Evolutionary conservation across 1,140 invertebrate species (phyloP), one percentile per base, ranked within the genome.

Genomic region (Zaprionus nigranus): DNA sequence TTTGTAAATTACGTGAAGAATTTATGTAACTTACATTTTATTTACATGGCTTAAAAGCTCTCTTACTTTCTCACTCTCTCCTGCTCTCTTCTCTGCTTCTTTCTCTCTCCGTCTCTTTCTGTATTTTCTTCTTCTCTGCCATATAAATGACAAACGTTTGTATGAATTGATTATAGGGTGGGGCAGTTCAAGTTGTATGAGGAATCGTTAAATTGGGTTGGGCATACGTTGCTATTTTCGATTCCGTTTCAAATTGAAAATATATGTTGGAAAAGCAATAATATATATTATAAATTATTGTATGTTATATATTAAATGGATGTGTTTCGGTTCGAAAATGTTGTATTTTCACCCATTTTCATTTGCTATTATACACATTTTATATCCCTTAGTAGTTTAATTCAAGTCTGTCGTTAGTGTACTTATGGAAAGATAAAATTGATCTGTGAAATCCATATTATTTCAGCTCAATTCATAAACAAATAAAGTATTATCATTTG

Each of bases 21-120:
- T 53, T 60, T 60, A 67, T 60, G 62, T 56, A 71, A 49, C 63
- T 65, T 34, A 49, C 43, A 61, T 24, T 70, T 49, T n/a, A 62
- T 69, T 38, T 34, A 53, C 49, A 13, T 13, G 49, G 6, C 36
- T 38, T 53, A 60, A 36, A 28, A 17, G 28, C 65, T 60, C 28
- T 40, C n/a, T 22, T n/a, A 12, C 26, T 36, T 22, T 12, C 4
- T 36, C 5, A 15, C 28, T 51, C 17, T n/a, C 43, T 12, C 9
- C n/a, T 7, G 9, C 30, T 13, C 28, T 51, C 17, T n/a, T 28
- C 5, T 4, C n/a, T 7, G 9, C 30, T 13, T 12, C 2, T 49
- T 13, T 62, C 9, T 51, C 26, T 51, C 11, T 34, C 12, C 22
- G 9, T 62, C 12, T 17, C 15, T 63, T 7, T 36, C 12, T 24